Conservation (phyloP, 2,888 invertebrate species). For the Hedychridium roseum region DNA sequence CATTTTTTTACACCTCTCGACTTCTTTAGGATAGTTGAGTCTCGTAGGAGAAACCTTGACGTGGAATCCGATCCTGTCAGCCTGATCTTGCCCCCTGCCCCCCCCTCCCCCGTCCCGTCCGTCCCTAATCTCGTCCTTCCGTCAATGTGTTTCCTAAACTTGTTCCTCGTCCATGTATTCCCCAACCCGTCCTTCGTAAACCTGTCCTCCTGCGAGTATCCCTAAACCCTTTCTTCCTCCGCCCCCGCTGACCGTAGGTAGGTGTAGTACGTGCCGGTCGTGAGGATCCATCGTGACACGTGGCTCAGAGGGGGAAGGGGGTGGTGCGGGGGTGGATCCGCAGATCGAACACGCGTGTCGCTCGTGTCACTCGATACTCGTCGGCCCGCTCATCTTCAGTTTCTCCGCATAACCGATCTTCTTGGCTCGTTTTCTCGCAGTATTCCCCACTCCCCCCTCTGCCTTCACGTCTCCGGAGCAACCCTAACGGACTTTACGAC, state of each 20-base stretch:
- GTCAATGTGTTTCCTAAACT: no score
- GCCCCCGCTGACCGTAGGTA: constrained; percentile 2
- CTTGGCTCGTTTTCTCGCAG: no score
- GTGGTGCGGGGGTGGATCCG: constrained; percentile 8
- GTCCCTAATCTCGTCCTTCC: neutral
- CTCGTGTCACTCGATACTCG: constrained; percentile 24
- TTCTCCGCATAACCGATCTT: no score
- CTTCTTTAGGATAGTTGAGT: no score
- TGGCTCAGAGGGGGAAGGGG: neutral
- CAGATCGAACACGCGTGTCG: constrained; percentile 15
- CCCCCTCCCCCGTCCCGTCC: neutral
- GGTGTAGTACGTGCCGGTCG: neutral
- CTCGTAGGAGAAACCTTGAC: no score
- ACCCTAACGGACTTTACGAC: constrained; percentile 16
- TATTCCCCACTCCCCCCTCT: no score
- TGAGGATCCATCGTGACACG: neutral
- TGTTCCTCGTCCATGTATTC: no score
- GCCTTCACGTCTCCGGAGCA: neutral
- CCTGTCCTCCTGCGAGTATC: no score
- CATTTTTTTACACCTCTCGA: no score
- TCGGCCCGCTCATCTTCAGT: neutral
- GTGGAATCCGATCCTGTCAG: no score
- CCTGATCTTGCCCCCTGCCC: neutral
- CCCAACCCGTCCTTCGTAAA: no score
- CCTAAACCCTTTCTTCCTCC: no score